Base-by-base conservation (phyloP, 2,888 invertebrate species). In the Eupithecia insigniata region DNA sequence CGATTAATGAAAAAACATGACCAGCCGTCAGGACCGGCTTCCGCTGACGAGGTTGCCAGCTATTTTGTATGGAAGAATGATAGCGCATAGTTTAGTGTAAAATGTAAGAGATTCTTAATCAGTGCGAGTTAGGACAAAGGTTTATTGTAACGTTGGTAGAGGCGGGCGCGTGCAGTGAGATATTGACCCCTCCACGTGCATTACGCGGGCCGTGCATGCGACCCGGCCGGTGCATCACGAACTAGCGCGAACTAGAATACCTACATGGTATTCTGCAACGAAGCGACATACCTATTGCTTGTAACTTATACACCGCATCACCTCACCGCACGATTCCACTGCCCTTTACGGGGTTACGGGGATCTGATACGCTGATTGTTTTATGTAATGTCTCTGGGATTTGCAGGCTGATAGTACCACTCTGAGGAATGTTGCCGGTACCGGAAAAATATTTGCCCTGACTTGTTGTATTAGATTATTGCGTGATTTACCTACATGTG, bases 121-220 rank as follows among this genome's bases (percentile, higher is more conserved):
- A 46, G 69, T 66, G 70, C 16, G 30, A 60, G 66, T 71, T 75
- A 66, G 74, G 70, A 76, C 78, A 79, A 80, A 79, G 78, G 77
- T 74, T 76, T 76, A 67, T 77, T 72, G 76, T 75, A 73, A 73
- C 71, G 76, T 76, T 69, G 72, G 69, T 66, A 71, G 70, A 73
- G 80, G 78, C 77, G 81, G 80, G 81, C 83, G 84, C 83, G 83
- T 84, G 86, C 82, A 85, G 79, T 79, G 84, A 88, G 91, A 84
- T 90, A 89, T 89, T 90, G 91, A 91, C 89, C 90, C 85, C 87
- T 83, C 81, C 90, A 89, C 89, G 89, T 89, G 90, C 69, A 71
- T 84, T 83, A 75, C 78, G 79, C 77, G 77, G 62, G 61, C 73
- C 81, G 82, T 83, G 78, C 82, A 75, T 61, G n/a, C 61, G 34